Conservation (phyloP, 1,140 invertebrate genomes). For the Meloidogyne hapla region DNA sequence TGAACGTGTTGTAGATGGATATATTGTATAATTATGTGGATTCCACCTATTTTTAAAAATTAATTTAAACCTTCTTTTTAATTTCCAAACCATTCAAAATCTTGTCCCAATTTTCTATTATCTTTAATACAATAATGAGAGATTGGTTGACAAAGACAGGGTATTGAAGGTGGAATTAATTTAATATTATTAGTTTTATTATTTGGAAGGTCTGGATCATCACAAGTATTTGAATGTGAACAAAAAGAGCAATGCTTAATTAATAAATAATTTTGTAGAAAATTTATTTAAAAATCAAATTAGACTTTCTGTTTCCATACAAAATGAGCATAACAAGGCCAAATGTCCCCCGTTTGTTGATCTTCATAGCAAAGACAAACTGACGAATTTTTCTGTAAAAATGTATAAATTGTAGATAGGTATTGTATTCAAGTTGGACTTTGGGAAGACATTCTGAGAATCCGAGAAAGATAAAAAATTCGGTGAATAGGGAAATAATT, state of each 20-base stretch:
- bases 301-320: conserved; percentile 59
- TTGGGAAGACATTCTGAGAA: no score
- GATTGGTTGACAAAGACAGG: conserved; percentile 56
- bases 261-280: neutral
- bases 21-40: conserved; percentile 61
- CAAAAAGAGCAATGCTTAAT: conserved; percentile 48
- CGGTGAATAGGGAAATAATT: no score
- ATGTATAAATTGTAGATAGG: neutral
- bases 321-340: conserved; percentile 59
- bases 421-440: no score
- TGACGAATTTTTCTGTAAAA: conserved; percentile 56
- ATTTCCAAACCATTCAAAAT: conserved; percentile 45
- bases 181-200: conserved; percentile 38
- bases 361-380: conserved; percentile 63
- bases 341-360: conserved; percentile 58
- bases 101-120: conserved; percentile 40
- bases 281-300: conserved; percentile 4
- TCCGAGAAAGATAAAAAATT: no score
- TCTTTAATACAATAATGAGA: conserved; percentile 59
- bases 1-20: conserved; percentile 55
- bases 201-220: conserved; percentile 57
- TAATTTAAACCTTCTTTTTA: neutral
- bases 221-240: conserved; percentile 61
- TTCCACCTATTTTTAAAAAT: conserved; percentile 53
- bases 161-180: neutral